Evolutionary conservation across 2,888 invertebrate species (phyloP).

Genomic region (Pharmacophagus antenor): DNA sequence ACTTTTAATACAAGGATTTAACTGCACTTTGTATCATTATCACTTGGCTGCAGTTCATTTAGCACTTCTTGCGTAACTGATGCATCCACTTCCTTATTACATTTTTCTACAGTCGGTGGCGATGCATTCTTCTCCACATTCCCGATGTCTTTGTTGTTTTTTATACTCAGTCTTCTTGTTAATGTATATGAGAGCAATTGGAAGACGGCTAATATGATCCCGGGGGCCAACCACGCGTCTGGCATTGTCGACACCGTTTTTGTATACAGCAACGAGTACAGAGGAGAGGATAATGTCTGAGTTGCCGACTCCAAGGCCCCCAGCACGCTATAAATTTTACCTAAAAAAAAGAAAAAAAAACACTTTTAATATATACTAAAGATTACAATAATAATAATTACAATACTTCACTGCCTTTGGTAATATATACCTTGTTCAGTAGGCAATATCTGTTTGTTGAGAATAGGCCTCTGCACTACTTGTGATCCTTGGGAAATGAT

Average conservation of each 20-base stretch:
- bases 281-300: slow-evolving; percentile 64
- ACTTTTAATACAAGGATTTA: not conserved
- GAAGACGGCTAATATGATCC: slow-evolving; percentile 53
- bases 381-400: not conserved
- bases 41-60: slow-evolving; percentile 4
- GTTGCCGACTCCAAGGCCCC: slow-evolving; percentile 73
- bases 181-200: slow-evolving; percentile 61
- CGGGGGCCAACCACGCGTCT: slow-evolving; percentile 70
- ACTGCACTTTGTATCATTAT: slow-evolving; percentile 13
- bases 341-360: slow-evolving; percentile 51
- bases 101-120: slow-evolving; percentile 12
- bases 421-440: slow-evolving; percentile 71
- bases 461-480: slow-evolving; percentile 71
- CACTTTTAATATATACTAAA: not conserved
- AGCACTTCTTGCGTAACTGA: slow-evolving; percentile 13
- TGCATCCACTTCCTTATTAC: slow-evolving; percentile 29
- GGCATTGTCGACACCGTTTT: slow-evolving; percentile 62
- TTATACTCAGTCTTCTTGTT: slow-evolving; percentile 44
- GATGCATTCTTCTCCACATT: slow-evolving; percentile 28
- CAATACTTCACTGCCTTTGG: not conserved
- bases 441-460: slow-evolving; percentile 72
- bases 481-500: slow-evolving; percentile 74
- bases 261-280: slow-evolving; percentile 68
- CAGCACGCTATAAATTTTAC: slow-evolving; percentile 75
- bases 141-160: slow-evolving; percentile 22